Base-by-base conservation (phyloP, 2,888 invertebrate genomes). In the Stenichneumon culpator region DNA sequence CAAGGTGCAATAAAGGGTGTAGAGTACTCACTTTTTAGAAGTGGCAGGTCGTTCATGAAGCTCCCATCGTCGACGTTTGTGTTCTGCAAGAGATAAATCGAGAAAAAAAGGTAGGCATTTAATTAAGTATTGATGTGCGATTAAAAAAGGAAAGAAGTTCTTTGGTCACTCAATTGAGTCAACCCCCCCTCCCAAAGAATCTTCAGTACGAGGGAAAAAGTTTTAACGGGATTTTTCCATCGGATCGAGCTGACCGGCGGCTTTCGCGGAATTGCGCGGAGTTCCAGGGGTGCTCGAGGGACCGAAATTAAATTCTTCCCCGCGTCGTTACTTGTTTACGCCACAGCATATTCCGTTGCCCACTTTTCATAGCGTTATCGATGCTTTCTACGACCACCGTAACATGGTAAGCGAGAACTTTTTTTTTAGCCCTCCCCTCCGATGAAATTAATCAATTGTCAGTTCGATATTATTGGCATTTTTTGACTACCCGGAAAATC, bases 11-110 rank as follows among this genome's bases (percentile, higher is more conserved):
- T n/a, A 6, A 32, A 63, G 1, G 32, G 32, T 28, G 32, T 6
- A 28, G 63, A 63, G 63, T 63, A 63, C 63, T 63, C 63, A 63
- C 39, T 98, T 97, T 98, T 98, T 92, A 98, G 95, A 92, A 98
- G 95, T 90, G 98, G 98, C 94, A 98, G 95, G 94, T 98, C 98
- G 90, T 97, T 97, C 96, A 98, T 98, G 94, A 98, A 98, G 73
- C 97, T 97, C 89, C 97, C 97, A 93, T 98, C 98, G 93, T 98
- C 98, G 94, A 98, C 96, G 89, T 97, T 97, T 89, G 97, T 96
- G 94, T 97, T 97, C 96, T 97, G 95, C 77, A 95, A 95, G 54
- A 90, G 87, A 89, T 84, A 85, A 78, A 85, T 75, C 67, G 25
- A 84, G 54, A 57, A 73, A 50, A 65, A 52, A 72, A 79, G 25